phyloP scores from a whole-genome alignment of 1,140 invertebrate species.

The Rhynchophorus ferrugineus region DNA sequence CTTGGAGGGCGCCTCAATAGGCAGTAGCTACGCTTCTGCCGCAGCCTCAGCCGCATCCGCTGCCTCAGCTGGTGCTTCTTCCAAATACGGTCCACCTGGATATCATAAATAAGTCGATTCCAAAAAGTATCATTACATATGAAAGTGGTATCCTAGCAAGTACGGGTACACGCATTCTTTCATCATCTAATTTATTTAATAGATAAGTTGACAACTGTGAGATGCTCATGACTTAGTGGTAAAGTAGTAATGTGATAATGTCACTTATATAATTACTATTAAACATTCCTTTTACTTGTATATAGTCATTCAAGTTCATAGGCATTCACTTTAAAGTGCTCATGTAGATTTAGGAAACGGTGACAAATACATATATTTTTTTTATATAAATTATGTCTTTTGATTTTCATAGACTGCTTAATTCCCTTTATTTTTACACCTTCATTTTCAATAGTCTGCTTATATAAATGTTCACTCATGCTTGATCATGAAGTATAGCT shows the following conservation, averaged over 20 bases:
- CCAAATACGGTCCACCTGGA: conserved; percentile 15
- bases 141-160: background rate
- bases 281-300: background rate
- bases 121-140: too few species aligned
- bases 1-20: too few species aligned
- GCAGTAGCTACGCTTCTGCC: background rate
- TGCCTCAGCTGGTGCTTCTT: conserved; percentile 5
- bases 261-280: background rate
- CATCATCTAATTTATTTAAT: background rate
- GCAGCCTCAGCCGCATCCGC: background rate
- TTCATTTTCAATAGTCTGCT: too few species aligned
- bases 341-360: background rate
- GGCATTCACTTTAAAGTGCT: background rate
- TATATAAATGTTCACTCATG: too few species aligned
- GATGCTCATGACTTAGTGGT: background rate
- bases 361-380: background rate
- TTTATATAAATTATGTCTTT: too few species aligned
- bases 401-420: too few species aligned
- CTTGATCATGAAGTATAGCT: too few species aligned
- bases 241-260: background rate
- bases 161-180: background rate
- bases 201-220: background rate
- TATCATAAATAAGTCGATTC: conserved; percentile 14
- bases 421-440: too few species aligned
- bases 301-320: background rate